Percentiles rank a stretch among this genome's conserved stretches.
Conservation (phyloP, 2,888 invertebrate genomes). For the Blastobasis lacticolella region DNA sequence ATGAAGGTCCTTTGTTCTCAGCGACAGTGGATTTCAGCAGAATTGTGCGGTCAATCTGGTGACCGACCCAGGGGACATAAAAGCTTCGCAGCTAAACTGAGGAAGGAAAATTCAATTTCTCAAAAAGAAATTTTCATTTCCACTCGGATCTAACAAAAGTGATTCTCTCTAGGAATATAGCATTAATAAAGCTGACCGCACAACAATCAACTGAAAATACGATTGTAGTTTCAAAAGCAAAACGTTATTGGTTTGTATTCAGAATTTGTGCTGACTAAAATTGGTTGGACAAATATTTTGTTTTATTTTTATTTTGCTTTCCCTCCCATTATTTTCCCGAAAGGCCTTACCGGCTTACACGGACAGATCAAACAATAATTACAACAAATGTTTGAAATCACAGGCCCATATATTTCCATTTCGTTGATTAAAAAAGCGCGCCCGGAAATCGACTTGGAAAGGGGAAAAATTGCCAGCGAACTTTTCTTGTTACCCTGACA, state of each 20-base stretch:
- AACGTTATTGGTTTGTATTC: no score
- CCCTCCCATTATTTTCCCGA: background rate
- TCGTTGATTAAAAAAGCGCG: slow-evolving; percentile 33
- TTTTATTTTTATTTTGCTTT: background rate
- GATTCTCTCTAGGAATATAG: no score
- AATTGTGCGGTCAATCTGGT: slow-evolving; percentile 35
- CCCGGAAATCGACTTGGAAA: slow-evolving; percentile 14
- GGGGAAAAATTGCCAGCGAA: slow-evolving; percentile 23
- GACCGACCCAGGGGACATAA: slow-evolving; percentile 2
- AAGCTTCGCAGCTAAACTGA: background rate
- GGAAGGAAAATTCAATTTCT: no score
- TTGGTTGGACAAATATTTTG: no score
- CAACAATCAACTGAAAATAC: no score
- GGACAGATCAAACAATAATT: background rate
- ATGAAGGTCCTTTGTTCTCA: slow-evolving; percentile 31
- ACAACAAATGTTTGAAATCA: slow-evolving; percentile 27
- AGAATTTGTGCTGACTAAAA: no score
- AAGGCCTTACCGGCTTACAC: background rate
- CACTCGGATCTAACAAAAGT: no score
- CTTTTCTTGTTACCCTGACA: slow-evolving; percentile 42
- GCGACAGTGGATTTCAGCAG: slow-evolving; percentile 23
- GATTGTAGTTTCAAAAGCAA: no score
- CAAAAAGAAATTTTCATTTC: no score
- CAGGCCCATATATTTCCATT: slow-evolving; percentile 21
- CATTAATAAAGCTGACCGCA: no score